Evolutionary conservation across 2,797 vertebrate species (phyloP), one percentile per base, ranked within the genome.

Genomic region (Myripristis murdjan): DNA sequence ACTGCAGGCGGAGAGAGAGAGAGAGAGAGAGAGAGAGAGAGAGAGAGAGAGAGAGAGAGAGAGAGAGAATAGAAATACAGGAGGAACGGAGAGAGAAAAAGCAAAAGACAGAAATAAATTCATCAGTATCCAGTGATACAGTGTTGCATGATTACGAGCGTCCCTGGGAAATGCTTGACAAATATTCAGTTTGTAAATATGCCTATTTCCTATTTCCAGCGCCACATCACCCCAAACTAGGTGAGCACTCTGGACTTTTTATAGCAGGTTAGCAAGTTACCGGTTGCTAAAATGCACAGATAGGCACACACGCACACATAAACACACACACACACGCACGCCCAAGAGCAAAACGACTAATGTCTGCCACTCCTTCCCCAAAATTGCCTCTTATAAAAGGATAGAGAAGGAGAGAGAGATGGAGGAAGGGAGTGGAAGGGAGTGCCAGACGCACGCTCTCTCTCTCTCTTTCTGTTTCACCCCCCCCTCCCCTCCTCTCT

Each of bases 361-460:
- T 91, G 86, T 82, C 86, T 90, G 88, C 93, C 94, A 91, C 94
- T 89, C 82, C 88, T 89, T 83, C 79, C 81, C 86, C 95, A 93
- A 96, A 97, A 97, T 95, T 95, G 93, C 94, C 95, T 91, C 95
- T 94, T 94, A 89, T 91, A 93, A 95, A 96, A 93, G 79, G 91
- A 88, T 75, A 81, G 73, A 81, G n/a, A 43, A 10, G 67, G 11
- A 60, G 3, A 63, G 69, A 90, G 77, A 65, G 75, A 90, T 66
- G 75, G 76, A 89, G 84, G 84, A 83, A 88, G 83, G 83, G 87
- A 84, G 81, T 89, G 63, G 91, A 41, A 26, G 28, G 55, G 64
- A 73, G 94, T 92, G 89, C 84, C 89, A 91, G 93, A 80, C 89
- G 87, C 93, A 20, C 76, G 24, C 71, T 79, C n/a, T n/a, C n/a